phyloP scores from a whole-genome alignment of 2,113 vertebrate genomes.

The Petrocephalus microphthalmus region DNA sequence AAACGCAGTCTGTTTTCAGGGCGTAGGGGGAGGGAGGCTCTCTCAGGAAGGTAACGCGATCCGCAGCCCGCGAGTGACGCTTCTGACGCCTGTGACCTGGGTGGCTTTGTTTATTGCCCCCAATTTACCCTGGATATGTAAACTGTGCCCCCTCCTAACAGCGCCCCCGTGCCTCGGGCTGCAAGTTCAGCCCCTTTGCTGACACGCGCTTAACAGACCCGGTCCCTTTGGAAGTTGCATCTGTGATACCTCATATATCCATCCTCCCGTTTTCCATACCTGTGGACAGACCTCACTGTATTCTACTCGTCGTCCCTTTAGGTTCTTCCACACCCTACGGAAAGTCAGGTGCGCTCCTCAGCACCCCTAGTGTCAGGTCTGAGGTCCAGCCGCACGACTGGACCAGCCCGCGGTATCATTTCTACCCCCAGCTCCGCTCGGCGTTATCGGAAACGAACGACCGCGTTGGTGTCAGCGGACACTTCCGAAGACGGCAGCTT shows the following conservation, averaged over 20 bases:
- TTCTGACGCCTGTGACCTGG: background rate
- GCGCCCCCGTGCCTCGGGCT: background rate
- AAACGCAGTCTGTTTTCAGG: conserved; percentile 7
- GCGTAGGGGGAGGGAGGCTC: background rate
- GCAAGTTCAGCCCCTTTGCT: background rate
- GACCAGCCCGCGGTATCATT: background rate
- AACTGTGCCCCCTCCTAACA: background rate
- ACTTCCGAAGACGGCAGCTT: conserved; percentile 39
- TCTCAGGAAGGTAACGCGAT: background rate
- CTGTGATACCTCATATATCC: background rate
- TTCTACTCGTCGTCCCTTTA: background rate
- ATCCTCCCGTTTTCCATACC: background rate
- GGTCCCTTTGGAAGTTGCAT: background rate
- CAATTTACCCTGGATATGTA: background rate
- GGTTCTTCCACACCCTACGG: background rate
- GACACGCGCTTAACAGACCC: background rate
- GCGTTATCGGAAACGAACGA: conserved; percentile 34
- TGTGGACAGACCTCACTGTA: background rate
- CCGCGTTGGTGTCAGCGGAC: conserved; percentile 26
- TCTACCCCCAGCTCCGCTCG: conserved; percentile 9
- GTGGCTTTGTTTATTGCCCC: conserved; percentile 1
- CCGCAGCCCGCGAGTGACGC: background rate
- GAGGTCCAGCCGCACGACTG: background rate
- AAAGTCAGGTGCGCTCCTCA: background rate
- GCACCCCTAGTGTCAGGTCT: background rate